Evolutionary conservation across 1,140 invertebrate species (phyloP), one percentile per base, ranked within the genome.

Genomic region (Aphelenchoides avenae): DNA sequence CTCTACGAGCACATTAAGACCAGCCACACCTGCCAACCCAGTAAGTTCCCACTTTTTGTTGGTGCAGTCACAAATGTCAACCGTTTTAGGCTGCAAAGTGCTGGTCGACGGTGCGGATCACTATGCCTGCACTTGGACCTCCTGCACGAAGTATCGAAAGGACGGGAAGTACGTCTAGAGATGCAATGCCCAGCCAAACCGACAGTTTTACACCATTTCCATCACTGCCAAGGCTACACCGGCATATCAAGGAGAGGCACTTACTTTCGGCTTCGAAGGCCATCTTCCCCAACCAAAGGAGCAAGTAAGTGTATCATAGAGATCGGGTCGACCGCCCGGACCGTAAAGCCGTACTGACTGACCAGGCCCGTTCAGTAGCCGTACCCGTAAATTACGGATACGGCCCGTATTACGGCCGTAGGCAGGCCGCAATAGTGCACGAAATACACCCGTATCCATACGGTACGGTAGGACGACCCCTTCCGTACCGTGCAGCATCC

Each of bases 171-270:
- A 24, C 26, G 58, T 61, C 27, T 3, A n/a, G 11, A 33, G n/a
- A 13, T 22, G 11, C 30, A 52, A 39, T 24, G 42, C 11, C 9
- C 33, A 66, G 31, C 26, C 15, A 15, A 44, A 30, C 11, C 24
- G 18, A 13, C 4, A 47, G 9, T 47, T 47, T 6, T 26, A 47
- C 24, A 51, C 88, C 89, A 2, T 94, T 94, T 76, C 90, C 90
- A 6, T 89, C 87, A 79, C 81, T 92, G 53, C 84, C 87, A 55
- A 82, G 90, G 20, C 80, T 94, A 11, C 83, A 89, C 29, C 83
- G 89, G n/a, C 91, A 94, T 76, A 88, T 91, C 5, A 84, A 89
- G 42, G 91, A 94, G 78, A 86, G 92, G 40, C 91, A 94, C 77
- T 85, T 94, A 64, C 91, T 91, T 78, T 86, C 87, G 22, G 86